phyloP scores from a whole-genome alignment of 1,140 invertebrate genomes.

The Achatina immaculata region DNA sequence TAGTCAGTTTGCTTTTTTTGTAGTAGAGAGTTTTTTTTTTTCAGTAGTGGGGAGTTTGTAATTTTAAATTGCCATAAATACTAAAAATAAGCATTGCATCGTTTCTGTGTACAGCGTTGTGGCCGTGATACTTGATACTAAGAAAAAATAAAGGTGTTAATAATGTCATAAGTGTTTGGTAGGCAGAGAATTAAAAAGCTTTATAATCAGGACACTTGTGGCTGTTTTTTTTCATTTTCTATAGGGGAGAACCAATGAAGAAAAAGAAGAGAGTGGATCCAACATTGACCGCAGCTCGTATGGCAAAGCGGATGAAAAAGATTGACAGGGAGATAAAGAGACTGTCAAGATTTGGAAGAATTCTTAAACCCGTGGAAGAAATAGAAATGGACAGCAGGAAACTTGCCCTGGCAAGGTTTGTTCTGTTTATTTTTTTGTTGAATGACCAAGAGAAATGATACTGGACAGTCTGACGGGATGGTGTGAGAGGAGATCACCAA shows the following conservation, averaged over 20 bases:
- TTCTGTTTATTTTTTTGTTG: no score
- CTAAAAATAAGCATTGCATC: background rate
- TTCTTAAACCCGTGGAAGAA: conserved; percentile 33
- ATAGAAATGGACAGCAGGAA: conserved; percentile 9
- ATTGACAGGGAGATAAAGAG: conserved; percentile 36
- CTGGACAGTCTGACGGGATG: no score
- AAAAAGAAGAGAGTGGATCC: conserved; percentile 26
- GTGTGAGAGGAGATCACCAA: no score
- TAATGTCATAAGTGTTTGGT: background rate
- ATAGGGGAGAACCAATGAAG: conserved; percentile 36
- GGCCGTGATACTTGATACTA: background rate
- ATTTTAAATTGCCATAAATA: background rate
- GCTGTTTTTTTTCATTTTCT: background rate
- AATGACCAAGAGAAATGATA: no score
- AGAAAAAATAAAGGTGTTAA: background rate
- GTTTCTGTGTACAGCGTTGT: background rate
- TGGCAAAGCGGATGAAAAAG: conserved; percentile 25
- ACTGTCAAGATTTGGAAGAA: conserved; percentile 30
- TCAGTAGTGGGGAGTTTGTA: no score
- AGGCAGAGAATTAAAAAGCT: no score
- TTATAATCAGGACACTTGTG: background rate
- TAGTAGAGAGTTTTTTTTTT: no score
- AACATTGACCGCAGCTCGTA: background rate
- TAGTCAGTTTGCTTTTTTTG: no score
- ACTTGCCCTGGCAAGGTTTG: background rate